A percentile compares a stretch with the other conserved stretches of the same genome.
Conservation (phyloP, 92 coral and sea anemone genomes). For the Ricordea florida region DNA sequence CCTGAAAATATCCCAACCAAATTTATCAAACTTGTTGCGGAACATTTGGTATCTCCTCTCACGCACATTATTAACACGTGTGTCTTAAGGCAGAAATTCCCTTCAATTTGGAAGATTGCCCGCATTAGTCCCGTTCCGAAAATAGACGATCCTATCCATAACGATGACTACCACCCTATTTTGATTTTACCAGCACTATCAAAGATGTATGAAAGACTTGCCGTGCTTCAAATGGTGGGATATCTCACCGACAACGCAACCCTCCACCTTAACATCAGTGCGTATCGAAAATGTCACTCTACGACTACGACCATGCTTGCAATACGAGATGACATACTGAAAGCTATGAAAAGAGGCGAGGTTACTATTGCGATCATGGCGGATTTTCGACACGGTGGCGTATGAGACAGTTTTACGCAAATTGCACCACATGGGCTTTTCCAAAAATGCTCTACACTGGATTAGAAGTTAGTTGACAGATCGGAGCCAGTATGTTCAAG, state of each 20-base stretch:
- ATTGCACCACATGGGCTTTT: no score
- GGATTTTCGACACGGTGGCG: no score
- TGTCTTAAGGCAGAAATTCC: background rate
- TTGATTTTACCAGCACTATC: conserved; percentile 7
- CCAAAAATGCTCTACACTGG: no score
- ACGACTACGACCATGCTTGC: conserved; percentile 1
- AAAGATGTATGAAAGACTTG: conserved; percentile 7
- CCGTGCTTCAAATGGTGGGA: conserved; percentile 1
- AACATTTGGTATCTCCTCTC: conserved; percentile 36
- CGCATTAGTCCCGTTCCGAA: conserved; percentile 34
- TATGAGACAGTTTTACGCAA: no score
- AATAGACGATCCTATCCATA: background rate
- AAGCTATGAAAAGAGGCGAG: conserved; percentile 6
- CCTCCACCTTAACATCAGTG: conserved; percentile 7
- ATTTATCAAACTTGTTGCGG: conserved; percentile 38
- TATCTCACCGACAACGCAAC: background rate
- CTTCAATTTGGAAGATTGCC: conserved; percentile 24
- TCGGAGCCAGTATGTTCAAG: no score
- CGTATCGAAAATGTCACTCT: conserved; percentile 13
- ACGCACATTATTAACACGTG: conserved; percentile 29
- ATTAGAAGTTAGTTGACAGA: no score
- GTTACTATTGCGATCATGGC: background rate
- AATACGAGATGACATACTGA: conserved; percentile 2
- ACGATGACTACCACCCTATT: conserved; percentile 18
- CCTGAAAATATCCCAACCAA: conserved; percentile 20